Conservation (phyloP, 1,140 invertebrate genomes). For the Cyclina sinensis region DNA sequence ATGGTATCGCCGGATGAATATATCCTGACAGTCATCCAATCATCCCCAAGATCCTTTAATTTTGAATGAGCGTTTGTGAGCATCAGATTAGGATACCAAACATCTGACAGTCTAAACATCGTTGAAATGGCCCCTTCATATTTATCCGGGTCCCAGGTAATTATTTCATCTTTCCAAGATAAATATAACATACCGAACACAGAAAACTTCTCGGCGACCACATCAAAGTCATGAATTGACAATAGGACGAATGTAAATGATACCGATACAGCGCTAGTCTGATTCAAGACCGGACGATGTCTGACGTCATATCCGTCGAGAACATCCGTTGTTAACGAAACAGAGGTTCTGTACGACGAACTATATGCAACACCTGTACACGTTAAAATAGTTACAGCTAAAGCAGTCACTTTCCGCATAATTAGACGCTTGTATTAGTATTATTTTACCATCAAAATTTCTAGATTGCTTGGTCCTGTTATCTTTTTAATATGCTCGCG, state of each 20-base stretch:
- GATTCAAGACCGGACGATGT: not conserved
- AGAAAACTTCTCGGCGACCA: not conserved
- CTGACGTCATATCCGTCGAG: not conserved
- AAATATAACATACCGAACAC: not conserved
- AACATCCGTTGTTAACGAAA: not conserved
- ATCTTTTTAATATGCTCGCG: no score
- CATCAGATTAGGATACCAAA: slow-evolving; percentile 44
- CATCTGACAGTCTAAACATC: not conserved
- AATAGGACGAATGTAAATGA: not conserved
- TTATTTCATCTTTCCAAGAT: not conserved
- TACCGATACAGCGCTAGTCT: not conserved
- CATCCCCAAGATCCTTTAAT: not conserved
- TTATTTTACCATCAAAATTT: no score
- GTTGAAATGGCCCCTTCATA: not conserved
- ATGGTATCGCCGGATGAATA: not conserved
- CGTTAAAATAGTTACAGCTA: no score
- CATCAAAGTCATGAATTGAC: not conserved
- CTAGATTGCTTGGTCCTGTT: no score
- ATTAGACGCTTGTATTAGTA: no score
- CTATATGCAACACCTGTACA: not conserved
- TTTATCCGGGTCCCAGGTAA: not conserved
- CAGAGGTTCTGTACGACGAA: not conserved
- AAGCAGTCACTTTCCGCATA: not conserved
- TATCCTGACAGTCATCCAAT: not conserved
- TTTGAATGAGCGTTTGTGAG: slow-evolving; percentile 11